Conservation (phyloP, 2,888 invertebrate genomes). For the Andrena minutula region DNA sequence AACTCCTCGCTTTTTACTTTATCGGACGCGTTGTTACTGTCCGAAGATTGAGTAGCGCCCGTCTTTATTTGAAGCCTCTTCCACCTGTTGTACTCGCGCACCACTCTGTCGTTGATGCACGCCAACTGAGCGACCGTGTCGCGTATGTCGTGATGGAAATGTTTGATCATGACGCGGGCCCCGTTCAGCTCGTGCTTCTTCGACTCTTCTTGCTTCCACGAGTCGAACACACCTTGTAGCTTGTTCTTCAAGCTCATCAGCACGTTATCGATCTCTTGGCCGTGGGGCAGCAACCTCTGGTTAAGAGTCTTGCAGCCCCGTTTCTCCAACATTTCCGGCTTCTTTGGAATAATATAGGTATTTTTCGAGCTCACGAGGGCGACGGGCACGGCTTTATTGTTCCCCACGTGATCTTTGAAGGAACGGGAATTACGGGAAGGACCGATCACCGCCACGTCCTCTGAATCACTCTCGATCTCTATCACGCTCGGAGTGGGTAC, state of each 20-base stretch:
- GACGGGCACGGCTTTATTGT: constrained; percentile 60
- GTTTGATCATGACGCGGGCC: constrained; percentile 65
- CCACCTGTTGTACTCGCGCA: constrained; percentile 75
- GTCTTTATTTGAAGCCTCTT: constrained; percentile 38
- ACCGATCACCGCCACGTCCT: constrained; percentile 48
- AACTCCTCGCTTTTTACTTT: constrained; percentile 28
- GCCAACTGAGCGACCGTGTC: constrained; percentile 73
- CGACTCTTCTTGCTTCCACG: constrained; percentile 51
- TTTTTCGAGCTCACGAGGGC: constrained; percentile 64
- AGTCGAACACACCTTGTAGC: constrained; percentile 41
- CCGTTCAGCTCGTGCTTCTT: constrained; percentile 27
- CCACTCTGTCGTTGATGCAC: constrained; percentile 76
- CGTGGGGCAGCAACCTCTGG: constrained; percentile 69
- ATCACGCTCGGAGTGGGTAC: constrained; percentile 52
- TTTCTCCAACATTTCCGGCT: not conserved
- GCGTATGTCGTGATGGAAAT: constrained; percentile 72
- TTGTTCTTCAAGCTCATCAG: constrained; percentile 68
- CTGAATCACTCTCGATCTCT: constrained; percentile 70
- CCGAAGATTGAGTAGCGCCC: not conserved
- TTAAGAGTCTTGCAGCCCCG: constrained; percentile 17
- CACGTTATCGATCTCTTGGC: constrained; percentile 74
- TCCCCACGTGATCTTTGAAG: not conserved
- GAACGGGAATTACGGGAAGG: constrained; percentile 4
- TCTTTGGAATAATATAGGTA: not conserved
- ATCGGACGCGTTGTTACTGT: not conserved